phyloP scores from a whole-genome alignment of 2,113 vertebrate genomes.

The Scortum barcoo region DNA sequence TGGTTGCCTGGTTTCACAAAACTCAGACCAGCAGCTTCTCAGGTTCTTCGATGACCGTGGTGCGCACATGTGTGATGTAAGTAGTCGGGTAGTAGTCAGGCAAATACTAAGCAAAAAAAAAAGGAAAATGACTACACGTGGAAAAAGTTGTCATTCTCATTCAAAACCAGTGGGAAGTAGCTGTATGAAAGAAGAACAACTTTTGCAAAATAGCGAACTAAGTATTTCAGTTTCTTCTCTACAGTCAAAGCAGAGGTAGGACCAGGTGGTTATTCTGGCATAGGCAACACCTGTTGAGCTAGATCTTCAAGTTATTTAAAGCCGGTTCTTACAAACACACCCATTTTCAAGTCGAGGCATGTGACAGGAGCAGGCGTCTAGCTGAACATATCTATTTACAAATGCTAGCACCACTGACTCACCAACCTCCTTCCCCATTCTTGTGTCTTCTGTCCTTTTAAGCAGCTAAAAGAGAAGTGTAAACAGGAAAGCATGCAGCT shows the following conservation, averaged over 20 bases:
- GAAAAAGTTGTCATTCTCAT: no score
- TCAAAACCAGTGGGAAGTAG: background rate
- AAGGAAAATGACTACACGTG: background rate
- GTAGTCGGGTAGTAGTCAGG: background rate
- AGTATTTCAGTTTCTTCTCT: background rate
- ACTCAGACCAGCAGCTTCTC: conserved; percentile 13
- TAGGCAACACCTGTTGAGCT: background rate
- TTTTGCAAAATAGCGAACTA: background rate
- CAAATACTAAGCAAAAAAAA: background rate
- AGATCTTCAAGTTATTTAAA: conserved; percentile 25
- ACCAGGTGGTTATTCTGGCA: background rate
- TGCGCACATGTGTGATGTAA: background rate
- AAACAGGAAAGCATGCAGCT: conserved; percentile 37
- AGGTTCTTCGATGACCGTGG: background rate
- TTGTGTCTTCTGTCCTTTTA: conserved; percentile 12
- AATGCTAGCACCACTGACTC: background rate
- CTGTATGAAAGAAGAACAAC: background rate
- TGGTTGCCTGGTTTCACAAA: conserved; percentile 11
- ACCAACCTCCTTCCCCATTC: conserved; percentile 53
- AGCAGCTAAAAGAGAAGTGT: background rate
- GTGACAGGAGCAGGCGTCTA: conserved; percentile 31
- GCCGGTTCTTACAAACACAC: conserved; percentile 20
- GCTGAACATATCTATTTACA: conserved; percentile 46
- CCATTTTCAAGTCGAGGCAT: conserved; percentile 15
- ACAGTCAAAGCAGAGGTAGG: background rate